Evolutionary conservation across 2,113 vertebrate species (phyloP).

Genomic region (Zeus faber): DNA sequence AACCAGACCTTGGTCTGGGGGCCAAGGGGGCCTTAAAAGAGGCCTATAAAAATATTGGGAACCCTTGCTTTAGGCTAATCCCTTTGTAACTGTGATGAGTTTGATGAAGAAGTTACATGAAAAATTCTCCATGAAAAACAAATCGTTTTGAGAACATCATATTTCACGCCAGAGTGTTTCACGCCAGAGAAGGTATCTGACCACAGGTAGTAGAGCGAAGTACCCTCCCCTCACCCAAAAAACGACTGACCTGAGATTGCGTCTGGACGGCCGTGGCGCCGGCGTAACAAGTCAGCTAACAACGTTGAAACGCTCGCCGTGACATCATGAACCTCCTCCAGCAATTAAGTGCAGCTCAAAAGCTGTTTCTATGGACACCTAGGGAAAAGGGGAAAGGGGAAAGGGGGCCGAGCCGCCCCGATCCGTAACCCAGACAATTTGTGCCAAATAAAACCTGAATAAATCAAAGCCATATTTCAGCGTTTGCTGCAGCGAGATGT

Average conservation of each 20-base stretch:
- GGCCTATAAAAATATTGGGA: no score
- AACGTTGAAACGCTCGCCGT: slow-evolving; percentile 27
- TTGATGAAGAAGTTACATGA: no score
- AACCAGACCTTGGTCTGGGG: no score
- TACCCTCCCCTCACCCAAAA: no score
- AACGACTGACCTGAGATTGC: neutral
- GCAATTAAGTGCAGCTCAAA: slow-evolving; percentile 53
- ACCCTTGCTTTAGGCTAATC: no score
- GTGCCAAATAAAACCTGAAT: slow-evolving; percentile 75
- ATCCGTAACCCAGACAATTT: slow-evolving; percentile 66
- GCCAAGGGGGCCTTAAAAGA: no score
- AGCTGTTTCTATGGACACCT: slow-evolving; percentile 47
- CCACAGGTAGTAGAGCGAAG: no score
- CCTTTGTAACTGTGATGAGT: no score
- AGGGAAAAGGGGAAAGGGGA: slow-evolving; percentile 12
- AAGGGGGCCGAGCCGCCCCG: slow-evolving; percentile 48
- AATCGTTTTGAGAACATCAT: no score
- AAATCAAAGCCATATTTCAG: slow-evolving; percentile 77
- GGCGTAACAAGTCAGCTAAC: slow-evolving; percentile 3
- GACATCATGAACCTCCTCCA: slow-evolving; percentile 45
- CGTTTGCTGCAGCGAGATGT: slow-evolving; percentile 57
- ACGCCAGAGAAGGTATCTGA: no score
- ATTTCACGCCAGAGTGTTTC: no score
- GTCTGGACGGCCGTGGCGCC: neutral
- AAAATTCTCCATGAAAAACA: no score